These are phyloP conservation scores for Chauna torquata DNA, from an alignment of 2,113 vertebrate species.

Conservation along the genomic window DNA sequence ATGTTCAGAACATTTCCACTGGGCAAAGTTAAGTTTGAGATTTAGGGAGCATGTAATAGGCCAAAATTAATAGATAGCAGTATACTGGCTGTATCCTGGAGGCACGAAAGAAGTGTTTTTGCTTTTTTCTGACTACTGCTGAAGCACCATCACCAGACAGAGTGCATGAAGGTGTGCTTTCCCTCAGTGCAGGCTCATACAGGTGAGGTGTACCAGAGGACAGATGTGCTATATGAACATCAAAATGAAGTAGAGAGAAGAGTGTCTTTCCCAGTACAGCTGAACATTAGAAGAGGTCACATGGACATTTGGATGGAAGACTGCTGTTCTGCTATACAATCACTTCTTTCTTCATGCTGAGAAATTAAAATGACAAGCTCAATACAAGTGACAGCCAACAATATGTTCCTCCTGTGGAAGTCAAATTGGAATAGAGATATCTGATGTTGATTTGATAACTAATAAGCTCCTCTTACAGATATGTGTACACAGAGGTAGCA, in stretches of 20 bases:
- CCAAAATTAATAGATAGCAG: slow-evolving; percentile 65
- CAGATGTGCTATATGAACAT: not conserved
- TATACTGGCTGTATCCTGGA: not conserved
- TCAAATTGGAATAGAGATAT: not conserved
- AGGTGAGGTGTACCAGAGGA: not conserved
- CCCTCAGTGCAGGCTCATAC: not conserved
- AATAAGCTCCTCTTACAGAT: not conserved
- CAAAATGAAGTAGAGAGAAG: not conserved
- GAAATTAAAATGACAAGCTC: not conserved
- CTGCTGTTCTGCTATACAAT: not conserved
- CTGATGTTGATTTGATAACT: not conserved
- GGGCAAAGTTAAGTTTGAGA: slow-evolving; percentile 49
- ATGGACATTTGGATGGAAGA: not conserved
- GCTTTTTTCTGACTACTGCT: not conserved
- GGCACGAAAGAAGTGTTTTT: not conserved
- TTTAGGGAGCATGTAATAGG: slow-evolving; percentile 23
- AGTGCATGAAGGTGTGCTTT: not conserved
- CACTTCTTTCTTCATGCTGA: not conserved
- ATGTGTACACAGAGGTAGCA: fast-evolving
- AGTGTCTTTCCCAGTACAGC: not conserved
- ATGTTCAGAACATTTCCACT: slow-evolving; percentile 52
- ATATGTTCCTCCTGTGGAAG: not conserved
- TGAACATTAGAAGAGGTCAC: not conserved
- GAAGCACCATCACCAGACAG: not conserved
- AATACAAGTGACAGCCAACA: not conserved